Evolutionary conservation across 1,140 invertebrate genomes (phyloP), one percentile per base, ranked within the genome.

Genomic region (Mactra quadrangularis): DNA sequence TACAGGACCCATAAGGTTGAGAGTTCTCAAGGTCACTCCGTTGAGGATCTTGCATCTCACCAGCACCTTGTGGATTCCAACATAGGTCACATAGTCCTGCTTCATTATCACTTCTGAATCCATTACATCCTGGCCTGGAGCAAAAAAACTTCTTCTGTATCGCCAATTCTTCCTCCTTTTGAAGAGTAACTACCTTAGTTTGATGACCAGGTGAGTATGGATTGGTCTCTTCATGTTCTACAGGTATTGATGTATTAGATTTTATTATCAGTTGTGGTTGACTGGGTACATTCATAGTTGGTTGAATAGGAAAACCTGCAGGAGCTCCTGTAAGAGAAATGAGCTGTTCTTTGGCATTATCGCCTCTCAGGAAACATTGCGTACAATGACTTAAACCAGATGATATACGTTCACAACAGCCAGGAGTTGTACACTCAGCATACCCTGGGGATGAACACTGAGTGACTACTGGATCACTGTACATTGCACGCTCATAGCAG

Each of bases 101-200:
- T 11, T 72, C 38, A 47, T 85, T 86, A 13, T 66, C 35, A 31
- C 52, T 29, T 19, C 83, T 72, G 1, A 68, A 53, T 35, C 83
- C 83, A n/a, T 60, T 3, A 57, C 88, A 89, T 31, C 88, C 88
- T 47, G 88, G 85, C 38, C 35, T 85, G 11, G 78, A 45, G 59
- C 88, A 89, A 17, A 89, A 55, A 45, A 50, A 25, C 27, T 59
- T 41, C 27, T 70, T 35, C 33, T 17, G 13, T 62, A 17, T 29
- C 31, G 27, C n/a, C 19, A 3, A 3, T 25, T 13, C 35, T 38
- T 59, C 35, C 55, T 15, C 17, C 22, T 17, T 53, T 22, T 64
- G 31, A 59, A 29, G n/a, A 7, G 29, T 50, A 70, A 27, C 3
- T 50, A 19, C 60, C 29, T 35, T 52, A n/a, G 55, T 33, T 33